Base-by-base conservation (phyloP, 2,113 vertebrate species). In the Rhinolophus sinicus region DNA sequence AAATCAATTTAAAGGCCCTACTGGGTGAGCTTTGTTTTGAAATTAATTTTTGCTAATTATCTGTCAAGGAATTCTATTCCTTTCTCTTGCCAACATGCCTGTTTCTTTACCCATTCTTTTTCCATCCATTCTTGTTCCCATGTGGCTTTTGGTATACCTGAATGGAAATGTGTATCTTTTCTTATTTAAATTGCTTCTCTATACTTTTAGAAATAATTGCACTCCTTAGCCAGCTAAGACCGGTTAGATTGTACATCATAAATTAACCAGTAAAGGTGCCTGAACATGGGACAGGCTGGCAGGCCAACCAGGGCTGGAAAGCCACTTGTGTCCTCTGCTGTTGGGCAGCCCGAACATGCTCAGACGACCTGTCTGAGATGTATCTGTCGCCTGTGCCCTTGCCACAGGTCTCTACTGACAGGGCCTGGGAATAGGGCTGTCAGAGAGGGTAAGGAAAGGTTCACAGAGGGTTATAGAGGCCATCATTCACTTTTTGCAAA, bases 161-260 rank as follows among this genome's bases (percentile, higher is more conserved):
- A 91, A 94, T 56, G 50, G 73, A 95, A 95, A 54, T 54, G 14
- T 87, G 52, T 87, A 88, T 14, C 33, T 62, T 97, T 80, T 78
- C 65, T 96, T 69, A 91, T 47, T 87, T 84, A 95, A 86, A 92
- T 50, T 56, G 38, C 15, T 93, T 44, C 26, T 54, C 54, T 84
- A 52, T n/a, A 82, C 56, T 96, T 93, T 86, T 70, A 90, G n/a
- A 86, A 96, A 93, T 72, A 96, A 90, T 2, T 93, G 21, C 38
- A 44, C 33, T 92, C 40, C n/a, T 64, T 1, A 54, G 77, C 38
- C 44, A 60, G 58, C 19, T 86, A 58, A 85, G 50, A 76, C 86
- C 52, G 12, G 47, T 44, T 44, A 56, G n/a, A 35, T 0, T 93
- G 13, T n/a, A 88, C 6, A 54, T 67, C 12, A 77, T 21, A 90